phyloP scores from a whole-genome alignment of 2,113 vertebrate genomes.

The Planiliza haematocheilus region DNA sequence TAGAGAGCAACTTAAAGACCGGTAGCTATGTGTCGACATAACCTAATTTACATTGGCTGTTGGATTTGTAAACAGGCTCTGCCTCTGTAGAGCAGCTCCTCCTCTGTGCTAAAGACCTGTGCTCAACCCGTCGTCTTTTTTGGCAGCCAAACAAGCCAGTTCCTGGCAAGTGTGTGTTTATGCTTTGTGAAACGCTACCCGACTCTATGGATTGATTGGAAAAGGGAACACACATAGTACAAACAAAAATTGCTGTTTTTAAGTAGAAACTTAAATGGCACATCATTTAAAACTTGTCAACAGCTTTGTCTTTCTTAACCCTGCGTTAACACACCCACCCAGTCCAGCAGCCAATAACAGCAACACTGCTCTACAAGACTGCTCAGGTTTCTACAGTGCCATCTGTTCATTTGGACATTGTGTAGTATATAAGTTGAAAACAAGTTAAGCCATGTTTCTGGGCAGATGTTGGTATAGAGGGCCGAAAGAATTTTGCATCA shows the following conservation, averaged over 20 bases:
- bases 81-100: neutral
- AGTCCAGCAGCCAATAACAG: neutral
- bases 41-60: slow-evolving; percentile 11
- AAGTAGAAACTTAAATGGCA: neutral
- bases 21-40: neutral
- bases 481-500: neutral
- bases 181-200: neutral
- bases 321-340: neutral
- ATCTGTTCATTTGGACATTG: neutral
- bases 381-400: neutral
- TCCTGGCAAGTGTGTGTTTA: slow-evolving; percentile 3
- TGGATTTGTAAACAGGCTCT: neutral
- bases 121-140: neutral
- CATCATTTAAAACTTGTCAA: slow-evolving; percentile 7
- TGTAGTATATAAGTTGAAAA: slow-evolving; percentile 10
- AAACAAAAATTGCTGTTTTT: neutral
- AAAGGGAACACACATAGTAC: neutral
- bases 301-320: slow-evolving; percentile 17
- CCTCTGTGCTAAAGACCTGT: neutral
- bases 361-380: slow-evolving; percentile 5
- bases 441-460: neutral
- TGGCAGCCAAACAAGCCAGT: neutral
- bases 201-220: neutral
- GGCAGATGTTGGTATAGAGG: neutral
- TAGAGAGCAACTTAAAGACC: neutral